Percentiles rank a stretch among this genome's conserved stretches.
These are phyloP conservation scores for Oncopodura yosiiana DNA, from an alignment of 1,140 invertebrate genomes.

Conservation along the genomic window DNA sequence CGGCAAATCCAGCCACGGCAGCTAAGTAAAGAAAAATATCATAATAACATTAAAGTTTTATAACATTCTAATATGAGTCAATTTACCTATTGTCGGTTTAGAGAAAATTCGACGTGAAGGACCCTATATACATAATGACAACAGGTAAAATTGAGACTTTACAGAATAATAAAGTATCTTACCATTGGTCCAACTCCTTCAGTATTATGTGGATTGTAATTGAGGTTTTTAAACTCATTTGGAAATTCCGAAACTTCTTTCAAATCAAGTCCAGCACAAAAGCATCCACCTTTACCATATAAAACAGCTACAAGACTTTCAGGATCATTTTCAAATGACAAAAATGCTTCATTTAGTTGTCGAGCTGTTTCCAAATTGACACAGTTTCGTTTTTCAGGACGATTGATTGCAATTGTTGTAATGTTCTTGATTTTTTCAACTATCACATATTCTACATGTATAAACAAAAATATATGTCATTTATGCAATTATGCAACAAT, in stretches of 20 bases:
- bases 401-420: conserved; percentile 72
- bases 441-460: background rate
- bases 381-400: conserved; percentile 69
- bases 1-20: conserved; percentile 73
- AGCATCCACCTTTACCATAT: conserved; percentile 77
- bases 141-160: conserved; percentile 7
- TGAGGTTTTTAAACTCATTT: conserved; percentile 15
- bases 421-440: conserved; percentile 53
- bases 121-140: conserved; percentile 41
- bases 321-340: conserved; percentile 66
- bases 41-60: background rate
- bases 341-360: conserved; percentile 58
- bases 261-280: conserved; percentile 79
- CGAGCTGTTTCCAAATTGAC: conserved; percentile 57
- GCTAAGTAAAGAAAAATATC: no score
- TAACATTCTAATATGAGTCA: background rate
- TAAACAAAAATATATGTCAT: no score
- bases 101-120: conserved; percentile 54
- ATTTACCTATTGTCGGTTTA: conserved; percentile 62
- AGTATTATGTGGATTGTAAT: conserved; percentile 6
- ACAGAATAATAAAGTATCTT: conserved; percentile 16
- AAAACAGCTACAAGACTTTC: conserved; percentile 60
- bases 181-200: conserved; percentile 39
- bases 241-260: conserved; percentile 35
- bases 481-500: no score